These are phyloP conservation scores for Prionace glauca DNA, from an alignment of 2,797 vertebrate species.

Conservation along the genomic window DNA sequence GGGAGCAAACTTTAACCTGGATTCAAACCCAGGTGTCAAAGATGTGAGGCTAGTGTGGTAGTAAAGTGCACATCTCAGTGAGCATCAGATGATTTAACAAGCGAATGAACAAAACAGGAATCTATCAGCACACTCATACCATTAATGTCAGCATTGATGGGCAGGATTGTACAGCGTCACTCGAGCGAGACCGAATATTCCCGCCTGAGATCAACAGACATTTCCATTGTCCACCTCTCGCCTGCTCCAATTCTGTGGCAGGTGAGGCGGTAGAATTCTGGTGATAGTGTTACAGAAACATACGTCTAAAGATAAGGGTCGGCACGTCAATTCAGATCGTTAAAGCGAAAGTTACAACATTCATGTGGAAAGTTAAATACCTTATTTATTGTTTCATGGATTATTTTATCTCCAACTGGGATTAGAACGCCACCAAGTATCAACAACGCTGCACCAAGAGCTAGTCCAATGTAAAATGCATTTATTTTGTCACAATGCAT, in stretches of 20 bases:
- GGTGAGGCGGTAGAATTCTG: too few species aligned
- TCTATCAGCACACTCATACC: neutral
- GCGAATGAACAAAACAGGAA: neutral
- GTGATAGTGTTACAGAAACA: neutral
- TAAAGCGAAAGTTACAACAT: neutral
- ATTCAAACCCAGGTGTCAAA: neutral
- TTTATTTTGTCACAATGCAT: neutral
- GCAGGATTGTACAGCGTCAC: too few species aligned
- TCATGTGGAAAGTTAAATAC: conserved; percentile 44
- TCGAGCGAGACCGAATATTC: too few species aligned
- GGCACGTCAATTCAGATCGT: neutral
- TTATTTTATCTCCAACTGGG: conserved; percentile 69
- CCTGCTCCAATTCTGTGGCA: too few species aligned
- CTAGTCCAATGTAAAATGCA: conserved; percentile 60
- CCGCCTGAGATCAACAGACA: too few species aligned
- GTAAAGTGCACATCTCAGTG: neutral
- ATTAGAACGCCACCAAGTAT: conserved; percentile 77
- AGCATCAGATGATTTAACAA: neutral
- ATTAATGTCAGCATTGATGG: neutral
- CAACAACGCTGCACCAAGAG: conserved; percentile 65
- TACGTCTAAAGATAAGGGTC: neutral
- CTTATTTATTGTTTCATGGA: conserved; percentile 67
- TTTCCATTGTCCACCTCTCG: too few species aligned
- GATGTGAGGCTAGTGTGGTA: neutral
- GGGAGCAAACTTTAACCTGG: neutral